Evolutionary conservation across 2,888 invertebrate genomes (phyloP).

Genomic region (Selenia dentaria): DNA sequence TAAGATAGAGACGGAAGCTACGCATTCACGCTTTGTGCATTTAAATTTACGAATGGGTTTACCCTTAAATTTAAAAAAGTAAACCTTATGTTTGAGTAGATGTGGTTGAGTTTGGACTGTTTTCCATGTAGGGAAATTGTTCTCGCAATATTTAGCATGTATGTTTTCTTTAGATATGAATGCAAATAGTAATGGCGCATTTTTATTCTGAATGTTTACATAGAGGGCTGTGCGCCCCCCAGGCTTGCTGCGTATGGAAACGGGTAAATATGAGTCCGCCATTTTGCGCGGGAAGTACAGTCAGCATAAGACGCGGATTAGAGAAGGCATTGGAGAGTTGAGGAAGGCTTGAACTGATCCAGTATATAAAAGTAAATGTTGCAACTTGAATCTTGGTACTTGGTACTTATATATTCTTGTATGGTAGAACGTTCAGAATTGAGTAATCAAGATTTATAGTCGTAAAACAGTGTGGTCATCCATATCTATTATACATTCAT

Average conservation of each 20-base stretch:
- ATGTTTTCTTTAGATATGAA: constrained; percentile 84
- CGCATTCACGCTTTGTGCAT: constrained; percentile 70
- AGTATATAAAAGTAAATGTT: no score
- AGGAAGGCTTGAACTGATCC: neutral
- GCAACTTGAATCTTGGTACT: no score
- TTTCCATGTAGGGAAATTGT: constrained; percentile 40
- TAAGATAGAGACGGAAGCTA: constrained; percentile 48
- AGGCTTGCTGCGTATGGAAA: constrained; percentile 37
- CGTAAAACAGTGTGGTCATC: no score
- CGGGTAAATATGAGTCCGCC: constrained; percentile 67
- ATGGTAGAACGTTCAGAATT: no score
- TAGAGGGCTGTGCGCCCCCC: constrained; percentile 62
- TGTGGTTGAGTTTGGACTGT: constrained; percentile 40
- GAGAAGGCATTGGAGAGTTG: constrained; percentile 25
- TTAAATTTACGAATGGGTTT: constrained; percentile 54
- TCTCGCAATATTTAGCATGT: constrained; percentile 77
- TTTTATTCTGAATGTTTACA: constrained; percentile 82
- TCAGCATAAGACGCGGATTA: constrained; percentile 62
- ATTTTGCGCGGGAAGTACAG: constrained; percentile 69
- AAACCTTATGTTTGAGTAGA: neutral
- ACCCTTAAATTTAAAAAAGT: neutral
- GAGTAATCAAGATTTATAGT: no score
- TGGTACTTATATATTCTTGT: no score
- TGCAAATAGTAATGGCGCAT: constrained; percentile 84
- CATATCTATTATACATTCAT: no score